These are phyloP conservation scores for Helostoma temminkii DNA, from an alignment of 2,797 vertebrate species.

Conservation along the genomic window DNA sequence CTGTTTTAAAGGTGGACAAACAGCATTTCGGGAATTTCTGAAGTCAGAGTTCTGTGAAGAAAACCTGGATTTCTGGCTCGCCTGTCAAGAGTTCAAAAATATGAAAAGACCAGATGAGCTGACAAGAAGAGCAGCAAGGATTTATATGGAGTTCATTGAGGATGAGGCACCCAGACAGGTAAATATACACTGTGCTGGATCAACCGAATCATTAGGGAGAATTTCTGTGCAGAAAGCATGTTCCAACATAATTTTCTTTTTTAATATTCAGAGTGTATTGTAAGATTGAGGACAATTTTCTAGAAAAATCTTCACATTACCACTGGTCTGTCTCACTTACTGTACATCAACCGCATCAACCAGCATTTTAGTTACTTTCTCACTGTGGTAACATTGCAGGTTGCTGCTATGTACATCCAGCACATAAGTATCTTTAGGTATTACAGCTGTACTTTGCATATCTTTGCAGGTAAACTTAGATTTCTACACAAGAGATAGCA, in stretches of 20 bases:
- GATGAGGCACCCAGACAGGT: slow-evolving; percentile 90
- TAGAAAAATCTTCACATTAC: not conserved
- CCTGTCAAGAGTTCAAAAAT: slow-evolving; percentile 89
- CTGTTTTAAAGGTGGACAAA: slow-evolving; percentile 82
- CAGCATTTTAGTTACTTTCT: not conserved
- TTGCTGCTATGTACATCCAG: not conserved
- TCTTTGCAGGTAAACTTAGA: slow-evolving; percentile 90
- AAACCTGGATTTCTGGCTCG: slow-evolving; percentile 92
- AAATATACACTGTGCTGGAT: slow-evolving; percentile 19
- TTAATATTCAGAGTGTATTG: not conserved
- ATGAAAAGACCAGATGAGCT: slow-evolving; percentile 83
- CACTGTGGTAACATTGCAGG: not conserved
- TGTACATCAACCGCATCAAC: slow-evolving; percentile 1
- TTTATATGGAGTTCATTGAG: slow-evolving; percentile 89
- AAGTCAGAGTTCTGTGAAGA: slow-evolving; percentile 92
- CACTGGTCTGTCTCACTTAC: not conserved
- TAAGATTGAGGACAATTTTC: not conserved
- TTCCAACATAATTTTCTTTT: not conserved
- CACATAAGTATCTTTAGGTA: not conserved
- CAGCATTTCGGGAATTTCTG: slow-evolving; percentile 87
- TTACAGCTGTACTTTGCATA: not conserved
- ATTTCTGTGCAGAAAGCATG: no score
- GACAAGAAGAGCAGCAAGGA: slow-evolving; percentile 82
- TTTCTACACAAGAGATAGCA: slow-evolving; percentile 87
- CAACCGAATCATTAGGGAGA: rapidly evolving